Evolutionary conservation across 2,113 vertebrate genomes (phyloP).

Genomic region (Cariama cristata): DNA sequence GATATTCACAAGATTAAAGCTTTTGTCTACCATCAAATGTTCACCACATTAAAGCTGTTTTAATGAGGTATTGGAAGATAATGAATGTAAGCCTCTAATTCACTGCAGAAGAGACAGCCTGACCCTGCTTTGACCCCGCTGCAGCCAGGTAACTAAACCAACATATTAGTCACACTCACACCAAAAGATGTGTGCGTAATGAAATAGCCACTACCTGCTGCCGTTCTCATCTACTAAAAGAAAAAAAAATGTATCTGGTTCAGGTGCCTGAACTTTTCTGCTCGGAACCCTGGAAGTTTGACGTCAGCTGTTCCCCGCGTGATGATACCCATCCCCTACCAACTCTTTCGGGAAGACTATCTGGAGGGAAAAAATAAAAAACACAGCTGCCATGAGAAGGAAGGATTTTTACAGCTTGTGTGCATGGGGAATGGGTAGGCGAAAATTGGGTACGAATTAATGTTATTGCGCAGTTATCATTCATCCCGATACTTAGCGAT

Average conservation of each 20-base stretch:
- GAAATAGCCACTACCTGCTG: not conserved
- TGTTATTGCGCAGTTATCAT: not conserved
- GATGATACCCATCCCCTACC: not conserved
- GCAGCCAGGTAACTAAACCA: slow-evolving; percentile 76
- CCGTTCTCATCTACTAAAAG: not conserved
- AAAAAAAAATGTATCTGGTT: not conserved
- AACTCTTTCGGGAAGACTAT: not conserved
- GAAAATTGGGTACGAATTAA: not conserved
- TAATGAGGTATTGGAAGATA: slow-evolving; percentile 80
- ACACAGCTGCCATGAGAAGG: not conserved
- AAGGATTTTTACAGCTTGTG: not conserved
- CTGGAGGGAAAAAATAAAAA: not conserved
- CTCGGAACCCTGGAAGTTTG: not conserved
- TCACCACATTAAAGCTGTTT: slow-evolving; percentile 80
- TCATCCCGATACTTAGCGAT: not conserved
- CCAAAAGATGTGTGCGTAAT: not conserved
- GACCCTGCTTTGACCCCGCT: slow-evolving; percentile 71
- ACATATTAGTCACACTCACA: slow-evolving; percentile 66
- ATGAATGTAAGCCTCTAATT: slow-evolving; percentile 79
- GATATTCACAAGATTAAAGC: slow-evolving; percentile 81
- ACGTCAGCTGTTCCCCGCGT: not conserved
- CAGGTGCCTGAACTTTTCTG: not conserved
- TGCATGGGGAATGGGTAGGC: not conserved
- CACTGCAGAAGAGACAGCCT: slow-evolving; percentile 69
- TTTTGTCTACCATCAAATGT: slow-evolving; percentile 76